Base-by-base conservation (phyloP, 2,113 vertebrate species). In the Hepsetus odoe region DNA sequence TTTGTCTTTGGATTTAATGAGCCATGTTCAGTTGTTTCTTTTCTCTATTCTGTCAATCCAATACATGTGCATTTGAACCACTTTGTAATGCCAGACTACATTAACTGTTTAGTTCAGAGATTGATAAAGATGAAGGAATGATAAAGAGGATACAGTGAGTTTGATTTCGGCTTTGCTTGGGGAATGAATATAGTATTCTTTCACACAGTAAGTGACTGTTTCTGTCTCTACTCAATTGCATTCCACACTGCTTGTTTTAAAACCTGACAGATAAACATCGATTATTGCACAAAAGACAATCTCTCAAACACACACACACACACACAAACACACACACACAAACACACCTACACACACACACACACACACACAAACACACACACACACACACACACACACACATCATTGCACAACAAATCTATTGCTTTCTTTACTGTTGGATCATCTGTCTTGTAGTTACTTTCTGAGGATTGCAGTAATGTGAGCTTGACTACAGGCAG, bases 141-240 rank as follows among this genome's bases (percentile, higher is more conserved):
- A 5, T 5, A 51, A 4, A 51, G 42, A 46, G 49, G 40, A 24
- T 53, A 66, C 26, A 5, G 24, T 32, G 77, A 44, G 42, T 44
- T 3, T 44, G 42, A 14, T 44, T 73, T 55, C 67, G 78, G 66
- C 71, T 67, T 65, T 40, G 59, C 38, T 76, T 75, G 66, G 12
- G 42, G 16, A 22, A 51, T 51, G 13, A 18, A 26, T 18, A 46
- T 46, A 8, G 49, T 65, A 61, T 80, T 77, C 65, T 69, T 64
- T 70, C 68, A 64, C 49, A 53, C 53, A 75, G 40, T 80, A 80
- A 80, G 70, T 80, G 64, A 70, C 40, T 61, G 22, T 75, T 69
- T 73, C 40, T 75, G 22, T n/a, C 33, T 33, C 40, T n/a, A 76
- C 75, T 73, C 44, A 44, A 75, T 70, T 80, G 42, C 1, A 8